A percentile compares a stretch with the other conserved stretches of the same genome.
These are phyloP conservation scores for Diadegma fenestrale DNA, from an alignment of 2,888 invertebrate species.

Conservation along the genomic window DNA sequence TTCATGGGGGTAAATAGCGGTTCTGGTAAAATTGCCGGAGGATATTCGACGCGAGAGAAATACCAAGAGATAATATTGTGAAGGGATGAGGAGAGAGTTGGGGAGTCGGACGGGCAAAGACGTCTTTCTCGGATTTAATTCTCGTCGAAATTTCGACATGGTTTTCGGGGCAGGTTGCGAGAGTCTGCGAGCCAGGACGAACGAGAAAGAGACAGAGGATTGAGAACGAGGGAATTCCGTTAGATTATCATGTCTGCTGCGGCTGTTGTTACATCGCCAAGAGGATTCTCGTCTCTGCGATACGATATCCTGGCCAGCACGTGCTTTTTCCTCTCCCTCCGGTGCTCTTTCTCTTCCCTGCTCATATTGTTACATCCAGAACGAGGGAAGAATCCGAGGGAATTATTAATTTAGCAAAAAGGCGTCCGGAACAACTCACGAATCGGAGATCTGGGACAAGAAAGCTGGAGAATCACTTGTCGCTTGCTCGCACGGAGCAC, in stretches of 20 bases:
- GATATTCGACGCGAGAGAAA: slow-evolving; percentile 52
- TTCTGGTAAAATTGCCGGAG: slow-evolving; percentile 53
- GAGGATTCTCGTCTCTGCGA: slow-evolving; percentile 46
- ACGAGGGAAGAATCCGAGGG: slow-evolving; percentile 70
- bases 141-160: slow-evolving; percentile 52
- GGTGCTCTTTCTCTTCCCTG: background rate
- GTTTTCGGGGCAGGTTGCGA: background rate
- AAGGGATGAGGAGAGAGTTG: background rate
- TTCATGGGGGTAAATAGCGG: slow-evolving; percentile 11
- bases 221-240: slow-evolving; percentile 47
- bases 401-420: slow-evolving; percentile 83
- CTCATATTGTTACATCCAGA: slow-evolving; percentile 18
- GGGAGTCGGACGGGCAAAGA: slow-evolving; percentile 12
- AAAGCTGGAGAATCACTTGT: slow-evolving; percentile 42
- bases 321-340: slow-evolving; percentile 26
- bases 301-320: slow-evolving; percentile 29
- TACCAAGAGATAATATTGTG: slow-evolving; percentile 14
- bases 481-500: slow-evolving; percentile 51
- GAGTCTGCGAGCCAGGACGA: slow-evolving; percentile 21
- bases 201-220: slow-evolving; percentile 1
- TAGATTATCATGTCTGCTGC: slow-evolving; percentile 18
- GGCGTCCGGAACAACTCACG: slow-evolving; percentile 52
- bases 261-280: slow-evolving; percentile 19
- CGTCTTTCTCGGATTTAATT: slow-evolving; percentile 49
- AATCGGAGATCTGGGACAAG: slow-evolving; percentile 63